Base-by-base conservation (phyloP, 2,797 vertebrate genomes). In the Scomberomorus guttatus region DNA sequence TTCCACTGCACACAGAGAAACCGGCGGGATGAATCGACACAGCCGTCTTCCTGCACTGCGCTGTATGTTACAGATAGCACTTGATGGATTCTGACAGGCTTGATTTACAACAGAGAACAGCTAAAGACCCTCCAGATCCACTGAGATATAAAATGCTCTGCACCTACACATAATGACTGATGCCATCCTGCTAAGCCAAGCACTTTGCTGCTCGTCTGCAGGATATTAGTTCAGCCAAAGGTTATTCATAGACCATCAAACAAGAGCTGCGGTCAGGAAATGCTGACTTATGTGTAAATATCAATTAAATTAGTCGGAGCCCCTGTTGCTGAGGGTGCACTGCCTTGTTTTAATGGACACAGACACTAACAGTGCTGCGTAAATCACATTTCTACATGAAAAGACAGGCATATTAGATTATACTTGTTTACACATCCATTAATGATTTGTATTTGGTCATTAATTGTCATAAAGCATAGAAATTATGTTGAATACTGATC, bases 221-320 rank as follows among this genome's bases (percentile, higher is more conserved):
- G 86, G 79, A 85, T 82, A 89, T 93, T 89, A 93, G 81, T 86
- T 81, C 81, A 54, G 87, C 79, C 73, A 73, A 64, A 79, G 86
- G 89, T 88, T 92, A 90, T 92, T 92, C 87, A 42, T 87, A 80
- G 85, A 81, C 89, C 74, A 90, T 92, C 86, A 91, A 87, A 82
- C 72, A 18, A 46, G 81, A 46, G 84, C 86, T 83, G 87, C 54
- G 80, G 85, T 79, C 85, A 72, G 88, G 87, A 95, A 95, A 90
- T 75, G 94, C 95, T 96, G 95, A 95, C 94, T 92, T 89, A 57
- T 68, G 90, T 90, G 90, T 87, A 89, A 93, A 94, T 90, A 87
- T 84, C 83, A 89, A 95, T 95, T 90, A 62, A 93, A 93, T 95
- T 94, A 95, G 91, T 65, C 0, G 0, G 61, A 81, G 78, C 63